A percentile compares a stretch with the other conserved stretches of the same genome.
phyloP scores from a whole-genome alignment of 2,113 vertebrate genomes.

The Corythoichthys intestinalis region DNA sequence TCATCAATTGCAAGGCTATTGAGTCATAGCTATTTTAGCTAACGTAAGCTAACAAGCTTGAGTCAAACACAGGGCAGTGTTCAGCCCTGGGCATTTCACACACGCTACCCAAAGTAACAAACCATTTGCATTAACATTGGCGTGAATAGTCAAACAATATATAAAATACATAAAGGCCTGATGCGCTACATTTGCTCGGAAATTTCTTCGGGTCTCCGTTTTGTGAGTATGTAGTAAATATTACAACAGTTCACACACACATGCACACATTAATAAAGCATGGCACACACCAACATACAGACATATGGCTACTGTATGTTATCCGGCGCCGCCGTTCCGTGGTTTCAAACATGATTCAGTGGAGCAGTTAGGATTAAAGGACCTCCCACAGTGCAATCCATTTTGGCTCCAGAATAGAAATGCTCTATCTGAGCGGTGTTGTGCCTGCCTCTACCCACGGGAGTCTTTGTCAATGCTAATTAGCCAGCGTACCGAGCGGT shows the following conservation, averaged over 20 bases:
- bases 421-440: slow-evolving; percentile 42
- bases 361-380: slow-evolving; percentile 40
- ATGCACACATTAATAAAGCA: slow-evolving; percentile 2
- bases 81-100: background rate
- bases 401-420: slow-evolving; percentile 53
- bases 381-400: slow-evolving; percentile 38
- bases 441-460: slow-evolving; percentile 47
- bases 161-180: background rate
- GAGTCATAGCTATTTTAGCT: background rate
- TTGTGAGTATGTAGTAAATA: background rate
- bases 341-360: slow-evolving; percentile 47
- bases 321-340: slow-evolving; percentile 15
- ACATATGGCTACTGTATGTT: slow-evolving; percentile 6
- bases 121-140: background rate
- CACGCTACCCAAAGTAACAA: background rate
- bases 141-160: background rate
- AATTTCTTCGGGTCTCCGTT: background rate
- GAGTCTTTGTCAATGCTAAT: slow-evolving; percentile 72
- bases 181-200: background rate
- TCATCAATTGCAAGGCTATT: background rate
- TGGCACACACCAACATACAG: slow-evolving; percentile 4
- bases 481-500: slow-evolving; percentile 55
- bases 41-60: background rate
- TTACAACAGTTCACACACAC: background rate
- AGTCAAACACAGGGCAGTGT: background rate